Evolutionary conservation across 2,888 invertebrate genomes (phyloP), one percentile per base, ranked within the genome.

Genomic region (Melolontha melolontha): DNA sequence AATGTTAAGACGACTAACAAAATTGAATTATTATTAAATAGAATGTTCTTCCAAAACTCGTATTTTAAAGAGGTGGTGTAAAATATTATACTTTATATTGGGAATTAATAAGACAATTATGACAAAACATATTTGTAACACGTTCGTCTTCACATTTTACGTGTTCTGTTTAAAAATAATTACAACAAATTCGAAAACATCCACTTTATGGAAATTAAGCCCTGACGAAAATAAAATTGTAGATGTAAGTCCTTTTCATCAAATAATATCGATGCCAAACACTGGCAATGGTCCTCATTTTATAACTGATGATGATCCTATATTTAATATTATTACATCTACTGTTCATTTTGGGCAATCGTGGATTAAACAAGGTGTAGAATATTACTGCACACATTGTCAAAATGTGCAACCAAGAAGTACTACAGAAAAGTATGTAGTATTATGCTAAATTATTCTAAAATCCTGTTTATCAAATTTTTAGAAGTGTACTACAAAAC

Each of bases 121-220:
- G 83, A 87, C 86, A 86, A 84, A 85, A 14, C 59, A 82, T 86
- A 87, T 77, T 85, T 85, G 76, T 86, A 87, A 80, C 86, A 34
- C 59, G 62, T 47, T 66, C 12, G 34, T 62, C 40, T 27, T 69
- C 83, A 86, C 89, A 79, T 83, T 91, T 77, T 91, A 91, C 81
- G 86, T 91, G 79, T 87, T 92, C 81, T 90, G 90, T 74, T 88
- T 91, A 80, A 89, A 91, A 84, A 88, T 91, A 78, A 87, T 91
- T 77, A 82, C 83, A 67, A 92, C 90, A 73, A 94, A 94, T 84
- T 93, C 94, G 41, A 88, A 92, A 75, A 92, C 93, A 14, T 93
- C 94, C 64, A 91, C 90, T 76, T 86, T 93, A 80, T 95, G 95
- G 95, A 91, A 91, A 84, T 84, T 95, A 70, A 93, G 91, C 81